phyloP scores from a whole-genome alignment of 2,797 vertebrate species.

The Calcarius lapponicus region DNA sequence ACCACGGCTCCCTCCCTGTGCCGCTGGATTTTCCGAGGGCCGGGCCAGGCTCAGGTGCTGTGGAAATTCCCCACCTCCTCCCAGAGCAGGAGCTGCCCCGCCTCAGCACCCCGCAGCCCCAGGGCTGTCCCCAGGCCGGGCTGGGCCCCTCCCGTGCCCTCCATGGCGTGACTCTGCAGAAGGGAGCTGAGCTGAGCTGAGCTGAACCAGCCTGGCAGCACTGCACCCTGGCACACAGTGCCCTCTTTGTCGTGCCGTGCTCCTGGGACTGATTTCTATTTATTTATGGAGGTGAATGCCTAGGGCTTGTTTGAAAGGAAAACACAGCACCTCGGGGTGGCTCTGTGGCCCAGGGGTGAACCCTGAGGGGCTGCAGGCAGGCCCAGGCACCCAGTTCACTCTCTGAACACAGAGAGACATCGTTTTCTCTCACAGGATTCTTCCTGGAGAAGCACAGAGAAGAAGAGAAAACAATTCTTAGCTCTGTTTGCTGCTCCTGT shows the following conservation, averaged over 20 bases:
- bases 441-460: too few relatives aligned
- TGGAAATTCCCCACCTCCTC: conserved; percentile 27
- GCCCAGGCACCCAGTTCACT: too few relatives aligned
- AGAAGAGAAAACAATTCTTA: too few relatives aligned
- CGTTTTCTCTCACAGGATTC: too few relatives aligned
- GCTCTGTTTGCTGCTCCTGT: too few relatives aligned
- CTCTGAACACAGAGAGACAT: too few relatives aligned
- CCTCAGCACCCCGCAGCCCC: rapidly evolving
- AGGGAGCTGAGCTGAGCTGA: neutral
- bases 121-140: neutral
- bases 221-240: neutral
- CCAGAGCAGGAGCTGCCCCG: neutral
- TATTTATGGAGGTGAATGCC: neutral
- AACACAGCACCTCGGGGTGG: neutral
- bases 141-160: neutral
- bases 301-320: neutral
- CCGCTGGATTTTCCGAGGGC: neutral
- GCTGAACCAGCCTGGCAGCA: neutral
- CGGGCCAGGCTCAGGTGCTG: rapidly evolving
- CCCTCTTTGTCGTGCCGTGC: neutral
- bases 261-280: neutral
- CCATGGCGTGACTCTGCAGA: neutral
- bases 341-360: too few relatives aligned
- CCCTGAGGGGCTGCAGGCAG: too few relatives aligned
- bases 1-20: rapidly evolving